Percentiles rank a stretch among this genome's conserved stretches.
Conservation (phyloP, 1,140 invertebrate species). For the Lerema accius region DNA sequence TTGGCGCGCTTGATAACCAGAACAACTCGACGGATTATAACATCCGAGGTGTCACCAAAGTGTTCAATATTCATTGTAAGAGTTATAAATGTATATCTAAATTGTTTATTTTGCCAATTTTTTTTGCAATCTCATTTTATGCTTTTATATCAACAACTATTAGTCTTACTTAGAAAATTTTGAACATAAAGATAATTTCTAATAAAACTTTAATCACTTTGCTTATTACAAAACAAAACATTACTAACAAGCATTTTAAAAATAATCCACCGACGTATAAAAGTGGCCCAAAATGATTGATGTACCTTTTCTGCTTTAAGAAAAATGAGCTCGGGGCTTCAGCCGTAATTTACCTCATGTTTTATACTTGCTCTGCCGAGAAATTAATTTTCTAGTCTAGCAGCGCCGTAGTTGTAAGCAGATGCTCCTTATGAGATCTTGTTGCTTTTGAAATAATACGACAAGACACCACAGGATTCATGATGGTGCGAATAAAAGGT, state of each 20-base stretch:
- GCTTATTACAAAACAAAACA: too few species aligned
- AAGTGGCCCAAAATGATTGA: constrained; percentile 25
- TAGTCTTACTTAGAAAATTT: too few species aligned
- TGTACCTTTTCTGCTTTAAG: constrained; percentile 24
- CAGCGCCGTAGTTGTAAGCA: constrained; percentile 27
- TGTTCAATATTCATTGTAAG: too few species aligned
- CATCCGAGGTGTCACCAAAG: too few species aligned
- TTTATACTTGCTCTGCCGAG: constrained; percentile 24
- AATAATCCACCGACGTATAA: constrained; percentile 16
- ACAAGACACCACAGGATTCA: neutral
- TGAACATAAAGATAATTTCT: too few species aligned
- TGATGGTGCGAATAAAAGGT: neutral
- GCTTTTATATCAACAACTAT: too few species aligned
- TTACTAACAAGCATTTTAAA: constrained; percentile 3
- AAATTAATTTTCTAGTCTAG: constrained; percentile 42
- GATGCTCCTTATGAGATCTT: neutral
- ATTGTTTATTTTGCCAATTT: too few species aligned
- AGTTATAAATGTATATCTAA: too few species aligned
- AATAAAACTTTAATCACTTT: too few species aligned
- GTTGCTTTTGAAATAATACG: constrained; percentile 1
- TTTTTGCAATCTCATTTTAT: too few species aligned
- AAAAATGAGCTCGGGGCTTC: constrained; percentile 16
- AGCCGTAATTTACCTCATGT: constrained; percentile 29
- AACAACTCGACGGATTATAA: too few species aligned
- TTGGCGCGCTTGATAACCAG: too few species aligned